A percentile compares a stretch with the other conserved stretches of the same genome.
Evolutionary conservation across 2,888 invertebrate genomes (phyloP).

Genomic region (Cataglyphis altisquamis): DNA sequence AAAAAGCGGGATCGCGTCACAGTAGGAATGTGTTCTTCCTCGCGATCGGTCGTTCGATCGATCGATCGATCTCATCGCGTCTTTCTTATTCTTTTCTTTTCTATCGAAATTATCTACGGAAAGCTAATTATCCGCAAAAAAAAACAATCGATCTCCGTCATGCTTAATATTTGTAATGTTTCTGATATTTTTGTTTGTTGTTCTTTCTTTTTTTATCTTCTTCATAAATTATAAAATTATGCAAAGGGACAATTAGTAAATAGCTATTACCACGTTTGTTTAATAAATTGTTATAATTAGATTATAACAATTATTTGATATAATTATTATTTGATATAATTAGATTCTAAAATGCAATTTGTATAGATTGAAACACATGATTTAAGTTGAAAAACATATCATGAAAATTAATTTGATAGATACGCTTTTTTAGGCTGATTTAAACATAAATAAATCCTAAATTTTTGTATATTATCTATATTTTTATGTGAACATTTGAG

Average conservation of each 20-base stretch:
- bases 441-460: not conserved
- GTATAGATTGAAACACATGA: not conserved
- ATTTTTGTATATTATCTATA: not conserved
- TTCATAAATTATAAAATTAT: not conserved
- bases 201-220: not conserved
- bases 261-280: not conserved
- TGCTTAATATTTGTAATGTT: not conserved
- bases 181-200: not conserved
- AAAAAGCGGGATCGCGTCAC: conserved; percentile 36
- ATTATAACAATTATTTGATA: not conserved
- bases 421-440: not conserved
- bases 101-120: not conserved
- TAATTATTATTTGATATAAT: not conserved
- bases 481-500: not conserved
- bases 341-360: not conserved
- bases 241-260: not conserved
- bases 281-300: not conserved
- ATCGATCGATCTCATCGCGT: conserved; percentile 5
- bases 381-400: not conserved
- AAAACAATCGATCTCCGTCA: not conserved
- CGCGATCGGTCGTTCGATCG: conserved; percentile 16
- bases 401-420: no score
- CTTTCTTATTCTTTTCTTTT: not conserved
- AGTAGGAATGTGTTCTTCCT: conserved; percentile 23
- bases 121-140: not conserved